Evolutionary conservation across 2,888 invertebrate species (phyloP).

Genomic region (Eupeodes luniger): DNA sequence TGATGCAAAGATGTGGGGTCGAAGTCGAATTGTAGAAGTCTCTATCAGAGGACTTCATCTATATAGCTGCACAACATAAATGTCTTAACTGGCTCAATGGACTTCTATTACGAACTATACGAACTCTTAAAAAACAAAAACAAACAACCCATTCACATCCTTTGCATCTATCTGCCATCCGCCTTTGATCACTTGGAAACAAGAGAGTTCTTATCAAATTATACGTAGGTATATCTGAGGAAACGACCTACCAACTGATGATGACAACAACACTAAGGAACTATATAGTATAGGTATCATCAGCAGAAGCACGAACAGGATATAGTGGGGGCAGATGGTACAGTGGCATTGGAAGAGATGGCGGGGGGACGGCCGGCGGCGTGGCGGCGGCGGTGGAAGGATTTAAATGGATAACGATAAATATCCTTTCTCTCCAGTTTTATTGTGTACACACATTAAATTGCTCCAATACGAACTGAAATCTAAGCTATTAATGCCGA

Average conservation of each 20-base stretch:
- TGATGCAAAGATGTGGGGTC: conserved; percentile 1
- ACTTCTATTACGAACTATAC: conserved; percentile 14
- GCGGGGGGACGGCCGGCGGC: too few species aligned
- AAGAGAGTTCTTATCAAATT: conserved; percentile 70
- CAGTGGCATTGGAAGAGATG: too few species aligned
- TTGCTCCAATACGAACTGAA: conserved; percentile 65
- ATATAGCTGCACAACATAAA: conserved; percentile 45
- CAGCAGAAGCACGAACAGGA: conserved; percentile 14
- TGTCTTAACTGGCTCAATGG: conserved; percentile 67
- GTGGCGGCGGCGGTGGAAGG: not conserved
- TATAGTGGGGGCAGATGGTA: not conserved
- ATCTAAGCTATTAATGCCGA: conserved; percentile 69
- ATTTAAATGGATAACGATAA: conserved; percentile 73
- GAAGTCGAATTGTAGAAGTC: not conserved
- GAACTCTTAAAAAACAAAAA: conserved; percentile 6
- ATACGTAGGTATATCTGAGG: not conserved
- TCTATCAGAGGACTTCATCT: conserved; percentile 46
- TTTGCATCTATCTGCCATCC: conserved; percentile 38
- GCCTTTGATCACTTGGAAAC: conserved; percentile 60
- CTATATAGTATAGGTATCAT: not conserved
- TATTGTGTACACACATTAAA: conserved; percentile 68
- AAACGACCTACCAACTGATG: not conserved
- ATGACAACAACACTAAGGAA: not conserved
- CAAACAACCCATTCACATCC: conserved; percentile 1
- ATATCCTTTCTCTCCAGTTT: conserved; percentile 67